These are phyloP conservation scores for Ectemnius lituratus DNA, from an alignment of 2,888 invertebrate species.

Conservation along the genomic window DNA sequence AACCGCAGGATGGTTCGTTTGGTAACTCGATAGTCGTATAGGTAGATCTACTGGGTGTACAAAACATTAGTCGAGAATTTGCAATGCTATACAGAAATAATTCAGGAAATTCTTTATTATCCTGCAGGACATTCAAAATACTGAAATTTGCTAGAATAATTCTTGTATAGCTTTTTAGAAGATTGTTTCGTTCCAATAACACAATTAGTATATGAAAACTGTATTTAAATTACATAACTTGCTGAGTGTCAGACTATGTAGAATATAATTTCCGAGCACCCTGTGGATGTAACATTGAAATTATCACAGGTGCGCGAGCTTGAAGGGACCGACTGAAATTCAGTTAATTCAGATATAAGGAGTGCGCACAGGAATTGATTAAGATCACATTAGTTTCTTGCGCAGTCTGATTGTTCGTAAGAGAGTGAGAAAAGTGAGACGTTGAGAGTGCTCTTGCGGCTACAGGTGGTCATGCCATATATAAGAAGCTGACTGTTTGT, in stretches of 20 bases:
- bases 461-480: not conserved
- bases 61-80: too few relatives aligned
- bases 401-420: not conserved
- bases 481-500: slow-evolving; percentile 42
- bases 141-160: too few relatives aligned
- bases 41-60: not conserved
- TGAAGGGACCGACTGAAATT: not conserved
- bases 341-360: not conserved
- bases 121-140: too few relatives aligned
- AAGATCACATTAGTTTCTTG: slow-evolving; percentile 6
- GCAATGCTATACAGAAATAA: too few relatives aligned
- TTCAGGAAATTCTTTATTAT: too few relatives aligned
- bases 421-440: not conserved
- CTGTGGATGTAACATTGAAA: too few relatives aligned
- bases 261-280: too few relatives aligned
- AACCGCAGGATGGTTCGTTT: slow-evolving; percentile 39
- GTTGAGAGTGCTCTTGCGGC: not conserved
- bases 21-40: slow-evolving; percentile 42
- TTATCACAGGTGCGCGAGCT: slow-evolving; percentile 38
- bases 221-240: too few relatives aligned
- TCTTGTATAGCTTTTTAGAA: too few relatives aligned
- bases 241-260: too few relatives aligned
- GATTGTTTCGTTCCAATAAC: too few relatives aligned
- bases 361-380: not conserved
- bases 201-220: too few relatives aligned